These are phyloP conservation scores for Colinus virginianus DNA, from an alignment of 2,113 vertebrate species.

Conservation along the genomic window DNA sequence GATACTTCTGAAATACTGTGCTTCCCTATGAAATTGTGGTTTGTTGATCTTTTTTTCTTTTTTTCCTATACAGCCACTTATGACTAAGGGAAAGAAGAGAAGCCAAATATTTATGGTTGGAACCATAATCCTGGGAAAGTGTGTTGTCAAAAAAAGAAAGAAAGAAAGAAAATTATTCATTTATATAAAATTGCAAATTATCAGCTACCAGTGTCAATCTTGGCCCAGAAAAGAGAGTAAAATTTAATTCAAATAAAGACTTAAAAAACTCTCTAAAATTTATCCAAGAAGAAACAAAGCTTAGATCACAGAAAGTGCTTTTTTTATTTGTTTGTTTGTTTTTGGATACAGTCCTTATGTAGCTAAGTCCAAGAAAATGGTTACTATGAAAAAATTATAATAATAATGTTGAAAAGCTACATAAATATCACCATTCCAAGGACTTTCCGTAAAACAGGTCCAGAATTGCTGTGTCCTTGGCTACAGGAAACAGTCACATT, in stretches of 20 bases:
- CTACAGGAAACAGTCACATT: neutral
- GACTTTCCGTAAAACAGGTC: neutral
- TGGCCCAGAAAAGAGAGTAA: neutral
- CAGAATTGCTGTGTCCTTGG: neutral
- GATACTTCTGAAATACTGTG: neutral
- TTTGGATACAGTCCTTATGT: neutral
- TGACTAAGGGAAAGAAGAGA: neutral
- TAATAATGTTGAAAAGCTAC: neutral
- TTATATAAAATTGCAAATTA: neutral
- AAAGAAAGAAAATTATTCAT: neutral
- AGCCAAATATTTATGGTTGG: neutral
- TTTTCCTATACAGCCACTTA: neutral
- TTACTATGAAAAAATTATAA: too few relatives aligned
- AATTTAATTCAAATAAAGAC: neutral
- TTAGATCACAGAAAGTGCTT: neutral
- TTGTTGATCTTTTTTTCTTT: neutral
- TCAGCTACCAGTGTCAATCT: neutral
- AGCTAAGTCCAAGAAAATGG: neutral
- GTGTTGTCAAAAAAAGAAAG: neutral
- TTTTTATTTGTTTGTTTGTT: neutral
- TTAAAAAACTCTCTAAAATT: neutral
- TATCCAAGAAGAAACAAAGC: neutral
- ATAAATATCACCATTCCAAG: neutral
- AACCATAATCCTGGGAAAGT: neutral
- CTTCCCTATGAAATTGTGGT: neutral